A percentile compares a stretch with the other conserved stretches of the same genome.
Evolutionary conservation across 1,140 invertebrate genomes (phyloP).

Genomic region (Lordiphosa clarofinis): DNA sequence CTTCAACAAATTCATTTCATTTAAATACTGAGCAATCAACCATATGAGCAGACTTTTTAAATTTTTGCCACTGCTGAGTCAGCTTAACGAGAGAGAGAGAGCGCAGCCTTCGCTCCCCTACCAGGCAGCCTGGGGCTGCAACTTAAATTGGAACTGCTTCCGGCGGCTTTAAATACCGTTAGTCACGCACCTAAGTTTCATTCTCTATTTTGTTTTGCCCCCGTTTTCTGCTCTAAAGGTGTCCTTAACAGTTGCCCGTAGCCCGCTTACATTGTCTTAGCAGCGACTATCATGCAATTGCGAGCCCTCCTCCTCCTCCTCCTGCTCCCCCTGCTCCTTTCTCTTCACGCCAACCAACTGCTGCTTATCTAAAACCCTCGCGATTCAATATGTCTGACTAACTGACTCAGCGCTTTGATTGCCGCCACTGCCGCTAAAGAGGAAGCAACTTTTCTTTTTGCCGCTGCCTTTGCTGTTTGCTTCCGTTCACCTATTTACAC

Average conservation of each 20-base stretch:
- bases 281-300: constrained; percentile 56
- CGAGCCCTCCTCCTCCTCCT: constrained; percentile 6
- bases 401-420: constrained; percentile 76
- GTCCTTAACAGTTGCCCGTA: constrained; percentile 48
- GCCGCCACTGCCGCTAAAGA: constrained; percentile 37
- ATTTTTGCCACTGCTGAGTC: constrained; percentile 46
- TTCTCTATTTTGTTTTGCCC: constrained; percentile 9
- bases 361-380: constrained; percentile 40
- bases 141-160: constrained; percentile 79
- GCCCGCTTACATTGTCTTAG: constrained; percentile 61
- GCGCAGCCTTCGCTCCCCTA: constrained; percentile 2
- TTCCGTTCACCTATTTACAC: constrained; percentile 37
- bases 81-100: constrained; percentile 52
- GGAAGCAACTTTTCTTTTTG: constrained; percentile 69
- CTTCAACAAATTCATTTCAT: background rate
- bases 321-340: background rate
- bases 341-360: background rate
- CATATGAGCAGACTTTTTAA: constrained; percentile 36
- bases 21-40: background rate
- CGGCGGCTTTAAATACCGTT: constrained; percentile 76
- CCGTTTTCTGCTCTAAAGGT: constrained; percentile 41
- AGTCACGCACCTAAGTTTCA: constrained; percentile 67
- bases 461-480: constrained; percentile 55
- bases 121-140: constrained; percentile 44
- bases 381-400: constrained; percentile 75